phyloP scores from a whole-genome alignment of 92 coral and sea anemone genomes.

The Zoanthus solanderi region DNA sequence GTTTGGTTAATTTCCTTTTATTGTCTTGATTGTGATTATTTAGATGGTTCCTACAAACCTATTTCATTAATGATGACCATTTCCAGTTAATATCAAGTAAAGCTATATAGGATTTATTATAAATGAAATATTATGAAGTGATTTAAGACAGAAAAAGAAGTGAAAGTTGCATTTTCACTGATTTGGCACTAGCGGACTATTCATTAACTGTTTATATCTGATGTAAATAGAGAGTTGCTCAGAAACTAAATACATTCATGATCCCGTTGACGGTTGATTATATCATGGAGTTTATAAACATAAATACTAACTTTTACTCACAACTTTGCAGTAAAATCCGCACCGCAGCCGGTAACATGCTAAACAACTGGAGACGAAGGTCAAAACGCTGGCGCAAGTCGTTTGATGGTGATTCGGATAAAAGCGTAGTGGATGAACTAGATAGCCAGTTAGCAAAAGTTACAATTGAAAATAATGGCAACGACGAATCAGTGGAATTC shows the following conservation, averaged over 20 bases:
- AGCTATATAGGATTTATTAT: no score
- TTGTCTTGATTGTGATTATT: no score
- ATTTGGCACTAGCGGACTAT: no score
- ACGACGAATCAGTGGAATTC: neutral
- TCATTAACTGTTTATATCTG: neutral
- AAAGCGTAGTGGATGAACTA: slow-evolving; percentile 4
- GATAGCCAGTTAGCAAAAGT: slow-evolving; percentile 45
- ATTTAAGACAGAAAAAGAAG: no score
- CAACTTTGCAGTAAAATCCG: slow-evolving; percentile 59
- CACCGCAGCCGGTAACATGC: slow-evolving; percentile 75
- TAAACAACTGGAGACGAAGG: slow-evolving; percentile 75
- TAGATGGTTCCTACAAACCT: no score
- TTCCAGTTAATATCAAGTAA: no score
- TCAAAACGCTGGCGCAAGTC: slow-evolving; percentile 90
- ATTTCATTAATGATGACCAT: no score
- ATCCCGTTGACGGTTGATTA: no score
- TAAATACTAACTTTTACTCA: neutral
- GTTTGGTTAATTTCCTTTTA: no score
- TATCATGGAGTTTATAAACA: neutral
- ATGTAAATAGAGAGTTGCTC: neutral
- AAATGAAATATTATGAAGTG: no score
- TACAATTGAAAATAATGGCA: neutral
- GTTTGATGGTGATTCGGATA: slow-evolving; percentile 58
- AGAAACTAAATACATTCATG: neutral
- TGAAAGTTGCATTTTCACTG: no score